Base-by-base conservation (phyloP, 2,797 vertebrate genomes). In the Anas bahamensis region DNA sequence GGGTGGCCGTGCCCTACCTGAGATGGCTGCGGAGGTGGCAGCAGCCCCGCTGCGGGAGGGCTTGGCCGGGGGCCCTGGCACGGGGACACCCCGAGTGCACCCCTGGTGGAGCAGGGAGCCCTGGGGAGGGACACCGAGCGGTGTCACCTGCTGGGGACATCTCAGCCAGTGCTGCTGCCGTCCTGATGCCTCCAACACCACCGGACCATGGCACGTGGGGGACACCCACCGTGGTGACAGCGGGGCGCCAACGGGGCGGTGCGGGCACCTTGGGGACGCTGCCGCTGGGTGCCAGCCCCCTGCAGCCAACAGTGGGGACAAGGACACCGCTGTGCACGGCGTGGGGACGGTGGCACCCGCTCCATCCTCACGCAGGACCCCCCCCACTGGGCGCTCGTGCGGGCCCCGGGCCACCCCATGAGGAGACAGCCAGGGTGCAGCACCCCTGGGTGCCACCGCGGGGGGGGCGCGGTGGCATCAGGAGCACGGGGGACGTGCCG, bases 331-430 rank as follows among this genome's bases (percentile, higher is more conserved):
- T 19, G 29, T 9, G 41, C 26, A 68, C 31, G 13, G 39, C 6
- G 8, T 4, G 41, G 70, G 61, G 57, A 60, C 61, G 19, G 4
- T 3, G 26, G 53, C 9, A 1, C 35, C 72, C 4, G 18, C 53
- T 42, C 76, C 70, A 7, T 24, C 83, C 35, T 19, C 42, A 55
- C 41, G 16, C 46, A 16, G 31, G 37, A 28, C 17, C 55, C 76
- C 76, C 65, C 52, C 65, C 1, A 13, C 1, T 4, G 46, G 24
- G 41, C 17, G 7, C 50, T 73, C 29, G 2, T 0, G 41, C 22
- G 52, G 46, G 46, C 44, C 50, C 46, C 1, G 4, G 22, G 13
- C 7, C 53, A 56, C 21, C 53, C 26, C 10, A 2, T 11, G 18
- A 8, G 19, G 26, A 19, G 13, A 17, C 78, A 17, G 22, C 64